Percentiles rank a stretch among this genome's conserved stretches.
Evolutionary conservation across 2,888 invertebrate genomes (phyloP).

Genomic region (Spodoptera picta): DNA sequence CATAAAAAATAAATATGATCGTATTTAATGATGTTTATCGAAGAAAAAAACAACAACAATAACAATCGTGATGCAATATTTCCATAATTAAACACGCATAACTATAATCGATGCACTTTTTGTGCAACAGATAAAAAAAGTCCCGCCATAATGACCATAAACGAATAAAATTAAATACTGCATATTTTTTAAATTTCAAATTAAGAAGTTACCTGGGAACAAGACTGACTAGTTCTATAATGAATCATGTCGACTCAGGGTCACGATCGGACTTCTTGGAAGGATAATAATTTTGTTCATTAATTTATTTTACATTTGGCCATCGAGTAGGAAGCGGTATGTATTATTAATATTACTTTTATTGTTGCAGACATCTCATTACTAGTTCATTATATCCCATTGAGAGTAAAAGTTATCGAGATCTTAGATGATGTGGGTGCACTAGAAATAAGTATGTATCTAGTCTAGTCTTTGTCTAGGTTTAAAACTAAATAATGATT

Average conservation of each 20-base stretch:
- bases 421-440: conserved; percentile 32
- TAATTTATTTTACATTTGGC: conserved; percentile 55
- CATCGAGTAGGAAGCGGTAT: conserved; percentile 58
- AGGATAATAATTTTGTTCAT: conserved; percentile 61
- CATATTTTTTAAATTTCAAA: conserved; percentile 23
- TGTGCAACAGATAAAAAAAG: conserved; percentile 33
- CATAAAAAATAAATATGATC: no score
- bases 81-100: conserved; percentile 2
- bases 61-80: neutral
- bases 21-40: no score
- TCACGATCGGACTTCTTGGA: conserved; percentile 64
- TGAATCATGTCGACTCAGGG: conserved; percentile 59
- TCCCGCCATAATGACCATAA: conserved; percentile 31
- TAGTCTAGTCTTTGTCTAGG: conserved; percentile 16
- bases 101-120: conserved; percentile 32
- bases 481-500: conserved; percentile 19
- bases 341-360: conserved; percentile 37
- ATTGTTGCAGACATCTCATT: conserved; percentile 35
- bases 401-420: conserved; percentile 43
- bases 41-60: no score
- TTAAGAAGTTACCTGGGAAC: conserved; percentile 50
- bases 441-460: conserved; percentile 5
- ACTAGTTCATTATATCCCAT: conserved; percentile 25
- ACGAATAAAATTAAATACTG: conserved; percentile 14
- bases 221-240: conserved; percentile 57